These are phyloP conservation scores for Naja naja DNA, from an alignment of 2,113 vertebrate species.

Conservation along the genomic window DNA sequence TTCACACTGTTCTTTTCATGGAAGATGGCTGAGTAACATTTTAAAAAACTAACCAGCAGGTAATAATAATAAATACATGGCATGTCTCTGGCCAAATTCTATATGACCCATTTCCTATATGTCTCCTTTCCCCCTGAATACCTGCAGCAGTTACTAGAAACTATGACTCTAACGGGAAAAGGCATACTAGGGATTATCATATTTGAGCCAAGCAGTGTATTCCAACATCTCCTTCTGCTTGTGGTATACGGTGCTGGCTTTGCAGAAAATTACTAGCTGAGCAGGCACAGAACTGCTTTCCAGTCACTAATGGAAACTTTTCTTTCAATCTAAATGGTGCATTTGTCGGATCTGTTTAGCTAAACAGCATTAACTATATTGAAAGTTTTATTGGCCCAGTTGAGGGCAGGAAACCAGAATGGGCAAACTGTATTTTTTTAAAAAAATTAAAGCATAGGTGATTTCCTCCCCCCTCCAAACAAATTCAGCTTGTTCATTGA, in stretches of 20 bases:
- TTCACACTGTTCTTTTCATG: neutral
- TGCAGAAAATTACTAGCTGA: slow-evolving; percentile 50
- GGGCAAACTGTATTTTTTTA: slow-evolving; percentile 66
- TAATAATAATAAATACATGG: neutral
- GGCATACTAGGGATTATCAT: neutral
- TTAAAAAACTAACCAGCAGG: neutral
- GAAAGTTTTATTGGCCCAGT: slow-evolving; percentile 75
- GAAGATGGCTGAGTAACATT: neutral
- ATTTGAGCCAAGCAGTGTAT: neutral
- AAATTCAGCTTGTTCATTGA: slow-evolving; percentile 70
- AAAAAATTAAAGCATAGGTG: slow-evolving; percentile 68
- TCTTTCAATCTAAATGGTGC: slow-evolving; percentile 63
- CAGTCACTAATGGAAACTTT: slow-evolving; percentile 71
- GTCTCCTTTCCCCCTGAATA: neutral
- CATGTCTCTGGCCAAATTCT: neutral
- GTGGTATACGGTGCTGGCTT: slow-evolving; percentile 40
- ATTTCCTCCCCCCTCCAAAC: slow-evolving; percentile 30
- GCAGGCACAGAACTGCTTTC: slow-evolving; percentile 55
- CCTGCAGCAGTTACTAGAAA: neutral
- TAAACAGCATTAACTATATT: slow-evolving; percentile 73
- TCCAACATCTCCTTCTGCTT: slow-evolving; percentile 8
- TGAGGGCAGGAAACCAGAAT: slow-evolving; percentile 72
- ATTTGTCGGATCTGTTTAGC: slow-evolving; percentile 77
- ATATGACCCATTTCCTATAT: neutral
- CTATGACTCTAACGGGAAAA: neutral